Conservation (phyloP, 2,797 vertebrate species). For the Geotrypetes seraphini region DNA sequence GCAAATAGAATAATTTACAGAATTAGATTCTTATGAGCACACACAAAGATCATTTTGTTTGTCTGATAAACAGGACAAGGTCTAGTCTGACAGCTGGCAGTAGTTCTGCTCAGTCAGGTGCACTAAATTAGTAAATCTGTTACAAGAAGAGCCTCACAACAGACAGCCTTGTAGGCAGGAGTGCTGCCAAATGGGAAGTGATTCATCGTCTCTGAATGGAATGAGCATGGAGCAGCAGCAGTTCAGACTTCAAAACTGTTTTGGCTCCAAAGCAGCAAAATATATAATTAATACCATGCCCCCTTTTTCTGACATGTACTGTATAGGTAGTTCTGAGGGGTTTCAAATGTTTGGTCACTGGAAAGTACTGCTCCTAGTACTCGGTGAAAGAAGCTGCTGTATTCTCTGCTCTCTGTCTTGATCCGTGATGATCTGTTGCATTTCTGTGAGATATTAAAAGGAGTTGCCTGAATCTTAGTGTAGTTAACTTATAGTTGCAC, state of each 20-base stretch:
- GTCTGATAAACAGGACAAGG: conserved; percentile 41
- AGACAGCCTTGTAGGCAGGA: conserved; percentile 42
- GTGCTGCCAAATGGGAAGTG: conserved; percentile 58
- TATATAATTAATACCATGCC: conserved; percentile 32
- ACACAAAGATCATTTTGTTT: conserved; percentile 19
- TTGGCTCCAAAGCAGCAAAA: conserved; percentile 35
- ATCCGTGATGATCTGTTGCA: no score
- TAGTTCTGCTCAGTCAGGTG: conserved; percentile 39
- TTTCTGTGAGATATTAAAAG: no score
- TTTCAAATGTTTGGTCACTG: no score
- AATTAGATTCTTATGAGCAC: conserved; percentile 13
- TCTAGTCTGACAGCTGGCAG: conserved; percentile 40
- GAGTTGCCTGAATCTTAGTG: no score
- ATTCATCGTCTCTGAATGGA: conserved; percentile 64
- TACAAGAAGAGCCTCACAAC: conserved; percentile 31
- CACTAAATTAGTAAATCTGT: conserved; percentile 35
- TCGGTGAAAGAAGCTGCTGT: no score
- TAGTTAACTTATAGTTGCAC: no score
- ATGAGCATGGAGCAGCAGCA: conserved; percentile 46
- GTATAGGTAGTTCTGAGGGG: neutral
- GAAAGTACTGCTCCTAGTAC: no score
- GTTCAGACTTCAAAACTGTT: conserved; percentile 45
- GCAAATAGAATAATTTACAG: conserved; percentile 15
- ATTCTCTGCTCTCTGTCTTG: no score
- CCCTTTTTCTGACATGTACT: conserved; percentile 4